Evolutionary conservation across 2,888 invertebrate species (phyloP).

Genomic region (Acanthosepion lycidas): DNA sequence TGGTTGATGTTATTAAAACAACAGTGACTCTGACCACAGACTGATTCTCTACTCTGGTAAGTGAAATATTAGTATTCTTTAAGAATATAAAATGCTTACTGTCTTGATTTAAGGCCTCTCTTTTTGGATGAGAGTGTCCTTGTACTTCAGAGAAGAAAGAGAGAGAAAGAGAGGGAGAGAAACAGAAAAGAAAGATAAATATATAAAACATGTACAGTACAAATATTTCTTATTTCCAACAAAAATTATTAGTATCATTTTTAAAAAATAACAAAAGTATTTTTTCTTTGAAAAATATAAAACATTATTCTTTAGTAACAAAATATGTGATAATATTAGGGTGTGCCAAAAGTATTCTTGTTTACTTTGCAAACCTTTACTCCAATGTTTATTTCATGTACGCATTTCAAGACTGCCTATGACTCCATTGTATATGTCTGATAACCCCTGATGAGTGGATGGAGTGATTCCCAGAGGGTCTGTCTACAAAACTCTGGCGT

Average conservation of each 20-base stretch:
- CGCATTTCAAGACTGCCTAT: too few species aligned
- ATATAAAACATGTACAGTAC: background rate
- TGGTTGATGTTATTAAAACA: background rate
- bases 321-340: background rate
- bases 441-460: too few species aligned
- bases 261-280: too few species aligned
- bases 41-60: background rate
- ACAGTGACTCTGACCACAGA: background rate
- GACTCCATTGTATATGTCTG: too few species aligned
- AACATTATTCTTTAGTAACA: background rate
- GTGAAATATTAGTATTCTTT: constrained; percentile 3
- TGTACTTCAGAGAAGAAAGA: constrained; percentile 36
- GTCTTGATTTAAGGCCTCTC: constrained; percentile 41
- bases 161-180: background rate
- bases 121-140: constrained; percentile 40
- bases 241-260: background rate
- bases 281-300: background rate
- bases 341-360: too few species aligned
- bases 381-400: too few species aligned
- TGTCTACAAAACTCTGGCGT: too few species aligned
- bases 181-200: background rate
- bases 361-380: too few species aligned
- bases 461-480: too few species aligned
- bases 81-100: constrained; percentile 46
- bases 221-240: background rate